These are phyloP conservation scores for Pseudochirops corinnae DNA, from an alignment of 2,797 vertebrate genomes.

Conservation along the genomic window DNA sequence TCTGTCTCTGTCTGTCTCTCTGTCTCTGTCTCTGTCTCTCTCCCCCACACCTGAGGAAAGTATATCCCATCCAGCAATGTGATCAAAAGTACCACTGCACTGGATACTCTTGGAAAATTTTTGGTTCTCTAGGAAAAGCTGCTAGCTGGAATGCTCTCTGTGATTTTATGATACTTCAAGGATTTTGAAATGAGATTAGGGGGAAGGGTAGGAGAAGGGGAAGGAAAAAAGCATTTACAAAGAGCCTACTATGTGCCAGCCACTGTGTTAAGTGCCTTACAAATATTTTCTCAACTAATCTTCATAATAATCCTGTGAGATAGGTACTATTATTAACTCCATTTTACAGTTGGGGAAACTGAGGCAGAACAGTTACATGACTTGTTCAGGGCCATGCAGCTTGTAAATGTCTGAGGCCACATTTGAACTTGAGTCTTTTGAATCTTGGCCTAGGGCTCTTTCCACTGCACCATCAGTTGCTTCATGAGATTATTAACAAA, in stretches of 20 bases:
- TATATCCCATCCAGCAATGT: background rate
- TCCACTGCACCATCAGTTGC: background rate
- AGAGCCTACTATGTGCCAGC: background rate
- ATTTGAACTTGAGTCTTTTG: background rate
- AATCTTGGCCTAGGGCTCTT: background rate
- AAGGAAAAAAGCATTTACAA: background rate
- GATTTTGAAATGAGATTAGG: background rate
- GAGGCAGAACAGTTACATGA: background rate
- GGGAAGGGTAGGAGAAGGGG: background rate
- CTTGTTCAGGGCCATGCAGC: background rate
- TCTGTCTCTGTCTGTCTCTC: too few species aligned
- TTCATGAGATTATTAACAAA: background rate
- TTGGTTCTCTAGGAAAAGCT: background rate
- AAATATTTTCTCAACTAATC: background rate
- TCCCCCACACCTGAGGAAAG: background rate
- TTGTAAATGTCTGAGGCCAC: background rate
- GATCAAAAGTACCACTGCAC: background rate
- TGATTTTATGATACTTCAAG: background rate
- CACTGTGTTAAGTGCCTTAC: background rate
- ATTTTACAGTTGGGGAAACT: background rate
- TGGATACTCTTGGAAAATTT: background rate
- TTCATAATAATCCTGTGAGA: background rate
- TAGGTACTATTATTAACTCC: background rate
- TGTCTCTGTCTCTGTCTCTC: too few species aligned
- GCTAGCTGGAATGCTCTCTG: background rate